phyloP scores from a whole-genome alignment of 2,113 vertebrate genomes.

The Hymenochirus boettgeri region DNA sequence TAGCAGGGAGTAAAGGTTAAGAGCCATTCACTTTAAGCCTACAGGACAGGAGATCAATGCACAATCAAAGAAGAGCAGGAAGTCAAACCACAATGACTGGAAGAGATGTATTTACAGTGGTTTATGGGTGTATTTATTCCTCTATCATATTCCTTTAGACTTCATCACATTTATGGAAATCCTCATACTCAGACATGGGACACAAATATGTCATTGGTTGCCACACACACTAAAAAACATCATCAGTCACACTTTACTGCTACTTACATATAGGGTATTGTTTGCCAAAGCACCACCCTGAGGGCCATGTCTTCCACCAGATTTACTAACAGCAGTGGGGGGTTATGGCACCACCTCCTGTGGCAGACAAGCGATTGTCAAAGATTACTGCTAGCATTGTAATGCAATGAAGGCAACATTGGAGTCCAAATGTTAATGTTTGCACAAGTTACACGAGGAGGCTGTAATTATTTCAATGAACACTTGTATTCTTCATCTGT shows the following conservation, averaged over 20 bases:
- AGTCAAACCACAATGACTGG: background rate
- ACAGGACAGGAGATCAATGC: slow-evolving; percentile 26
- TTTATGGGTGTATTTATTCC: no score
- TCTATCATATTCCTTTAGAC: no score
- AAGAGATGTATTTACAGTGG: no score
- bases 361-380: background rate
- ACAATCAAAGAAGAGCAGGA: background rate
- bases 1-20: slow-evolving; percentile 8
- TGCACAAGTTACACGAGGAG: background rate
- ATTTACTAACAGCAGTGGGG: background rate
- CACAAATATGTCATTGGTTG: no score
- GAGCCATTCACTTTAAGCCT: background rate
- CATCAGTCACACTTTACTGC: no score
- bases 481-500: background rate
- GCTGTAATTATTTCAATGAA: background rate
- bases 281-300: background rate
- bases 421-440: background rate
- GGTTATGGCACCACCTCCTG: background rate
- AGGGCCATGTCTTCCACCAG: background rate
- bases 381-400: background rate
- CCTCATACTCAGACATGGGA: no score
- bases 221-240: no score
- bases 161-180: no score
- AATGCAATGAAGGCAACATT: background rate
- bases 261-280: no score